Evolutionary conservation across 2,888 invertebrate genomes (phyloP), one percentile per base, ranked within the genome.

Genomic region (Orchestes rusci): DNA sequence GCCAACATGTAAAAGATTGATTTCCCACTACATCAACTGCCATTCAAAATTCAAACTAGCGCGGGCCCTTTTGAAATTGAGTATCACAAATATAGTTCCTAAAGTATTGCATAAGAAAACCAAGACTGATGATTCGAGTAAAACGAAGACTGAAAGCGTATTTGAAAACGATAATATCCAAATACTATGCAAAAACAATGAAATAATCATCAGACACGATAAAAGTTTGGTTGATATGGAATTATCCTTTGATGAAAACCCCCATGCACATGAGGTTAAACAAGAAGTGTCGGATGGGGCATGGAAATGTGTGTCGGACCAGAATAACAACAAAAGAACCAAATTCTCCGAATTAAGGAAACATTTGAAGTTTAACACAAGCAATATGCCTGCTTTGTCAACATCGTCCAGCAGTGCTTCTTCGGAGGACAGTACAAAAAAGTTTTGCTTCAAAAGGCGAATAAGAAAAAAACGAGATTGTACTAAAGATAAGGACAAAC

Each of bases 41-140:
- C 61, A 61, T 53, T 57, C 57, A 27, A 61, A 60, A 55, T 45
- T 53, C 20, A 52, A 53, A 50, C 51, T 61, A 7, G 53, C 58
- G 3, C 50, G 48, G 36, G 43, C 55, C 32, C 39, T 60, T 18
- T 44, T 61, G 3, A 56, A 57, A 50, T 43, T 40, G 8, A 50
- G 48, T 29, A 33, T 53, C 32, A 45, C 43, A 31, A 32, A 29
- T 8, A 41, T 20, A 16, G 31, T 40, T 17, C 48, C 48, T n/a
- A 44, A 44, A 23, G 20, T 48, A 15, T 50, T 46, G 7, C 39
- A 51, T n/a, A 50, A 49, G 40, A 38, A 39, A 36, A 5, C 7
- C 23, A 5, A 23, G 10, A 23, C 5, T 23, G 17, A 15, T 16
- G 16, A 47, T 39, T 31, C 44, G 48, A 40, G 44, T 13, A 23